Evolutionary conservation across 2,113 vertebrate species (phyloP).

Genomic region (Pseudolaguvia tuberculata): DNA sequence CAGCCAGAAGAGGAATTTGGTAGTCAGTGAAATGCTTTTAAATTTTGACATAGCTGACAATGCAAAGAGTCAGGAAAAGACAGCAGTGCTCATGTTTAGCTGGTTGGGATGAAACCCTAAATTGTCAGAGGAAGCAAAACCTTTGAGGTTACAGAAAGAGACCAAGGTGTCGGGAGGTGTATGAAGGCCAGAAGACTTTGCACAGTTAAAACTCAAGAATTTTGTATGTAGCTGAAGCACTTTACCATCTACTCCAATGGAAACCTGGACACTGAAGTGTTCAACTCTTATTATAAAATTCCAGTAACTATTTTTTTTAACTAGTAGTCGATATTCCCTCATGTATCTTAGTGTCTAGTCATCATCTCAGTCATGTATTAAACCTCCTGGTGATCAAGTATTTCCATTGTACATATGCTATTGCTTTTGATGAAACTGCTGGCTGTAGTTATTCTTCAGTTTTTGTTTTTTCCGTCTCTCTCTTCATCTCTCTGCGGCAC

Average conservation of each 20-base stretch:
- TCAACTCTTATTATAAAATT: neutral
- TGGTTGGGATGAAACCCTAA: no score
- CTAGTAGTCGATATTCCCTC: neutral
- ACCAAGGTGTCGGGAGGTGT: neutral
- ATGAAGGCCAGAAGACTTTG: neutral
- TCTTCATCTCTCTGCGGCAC: neutral
- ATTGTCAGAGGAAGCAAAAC: neutral
- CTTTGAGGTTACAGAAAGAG: neutral
- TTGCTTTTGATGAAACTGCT: conserved; percentile 52
- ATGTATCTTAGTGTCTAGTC: neutral
- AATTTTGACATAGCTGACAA: neutral
- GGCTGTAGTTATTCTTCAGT: conserved; percentile 52
- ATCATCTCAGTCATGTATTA: conserved; percentile 54
- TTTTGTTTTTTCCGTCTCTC: neutral
- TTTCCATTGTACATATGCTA: conserved; percentile 63
- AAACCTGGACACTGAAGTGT: neutral
- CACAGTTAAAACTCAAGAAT: neutral
- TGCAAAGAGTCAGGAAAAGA: neutral
- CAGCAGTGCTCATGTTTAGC: neutral
- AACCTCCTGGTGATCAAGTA: conserved; percentile 59
- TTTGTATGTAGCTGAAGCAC: neutral
- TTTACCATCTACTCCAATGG: neutral
- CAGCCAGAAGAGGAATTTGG: neutral
- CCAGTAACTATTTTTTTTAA: neutral
- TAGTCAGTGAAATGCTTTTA: neutral